Conservation (phyloP, 92 coral and sea anemone species). For the Phenganax marumi region DNA sequence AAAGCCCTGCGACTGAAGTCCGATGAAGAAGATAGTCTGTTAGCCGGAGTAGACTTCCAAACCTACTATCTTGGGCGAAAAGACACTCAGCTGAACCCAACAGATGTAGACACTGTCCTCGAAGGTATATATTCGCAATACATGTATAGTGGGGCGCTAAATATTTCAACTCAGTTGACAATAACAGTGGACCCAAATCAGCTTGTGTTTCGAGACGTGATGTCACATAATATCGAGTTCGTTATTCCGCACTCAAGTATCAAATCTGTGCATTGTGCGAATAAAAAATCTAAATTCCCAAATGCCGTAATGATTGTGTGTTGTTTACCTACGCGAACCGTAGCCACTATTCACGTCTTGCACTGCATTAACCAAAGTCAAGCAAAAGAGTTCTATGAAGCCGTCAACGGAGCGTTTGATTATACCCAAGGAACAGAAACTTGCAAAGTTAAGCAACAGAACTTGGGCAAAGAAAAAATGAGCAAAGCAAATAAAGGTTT, state of each 20-base stretch:
- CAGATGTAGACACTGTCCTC: conserved; percentile 23
- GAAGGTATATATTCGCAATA: conserved; percentile 30
- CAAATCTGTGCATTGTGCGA: conserved; percentile 13
- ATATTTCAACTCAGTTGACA: conserved; percentile 21
- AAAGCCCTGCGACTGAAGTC: conserved; percentile 7
- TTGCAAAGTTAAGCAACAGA: not conserved
- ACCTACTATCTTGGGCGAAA: conserved; percentile 19
- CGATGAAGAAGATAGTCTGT: conserved; percentile 38
- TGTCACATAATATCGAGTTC: conserved; percentile 17
- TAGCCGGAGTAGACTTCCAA: conserved; percentile 40
- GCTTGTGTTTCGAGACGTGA: conserved; percentile 21
- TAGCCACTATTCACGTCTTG: conserved; percentile 1
- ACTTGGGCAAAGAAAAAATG: not conserved
- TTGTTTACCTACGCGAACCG: not conserved
- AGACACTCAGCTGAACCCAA: not conserved
- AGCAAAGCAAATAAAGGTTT: conserved; percentile 2
- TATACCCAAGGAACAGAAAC: not conserved
- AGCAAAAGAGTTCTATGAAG: conserved; percentile 28
- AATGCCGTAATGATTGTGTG: conserved; percentile 19
- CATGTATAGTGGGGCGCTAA: conserved; percentile 15
- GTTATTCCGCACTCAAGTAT: conserved; percentile 6
- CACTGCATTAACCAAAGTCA: conserved; percentile 33
- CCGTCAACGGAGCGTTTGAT: conserved; percentile 33
- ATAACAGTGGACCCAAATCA: conserved; percentile 42
- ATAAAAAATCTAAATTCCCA: conserved; percentile 19